Conservation (phyloP, 2,113 vertebrate species). For the Colinus virginianus region DNA sequence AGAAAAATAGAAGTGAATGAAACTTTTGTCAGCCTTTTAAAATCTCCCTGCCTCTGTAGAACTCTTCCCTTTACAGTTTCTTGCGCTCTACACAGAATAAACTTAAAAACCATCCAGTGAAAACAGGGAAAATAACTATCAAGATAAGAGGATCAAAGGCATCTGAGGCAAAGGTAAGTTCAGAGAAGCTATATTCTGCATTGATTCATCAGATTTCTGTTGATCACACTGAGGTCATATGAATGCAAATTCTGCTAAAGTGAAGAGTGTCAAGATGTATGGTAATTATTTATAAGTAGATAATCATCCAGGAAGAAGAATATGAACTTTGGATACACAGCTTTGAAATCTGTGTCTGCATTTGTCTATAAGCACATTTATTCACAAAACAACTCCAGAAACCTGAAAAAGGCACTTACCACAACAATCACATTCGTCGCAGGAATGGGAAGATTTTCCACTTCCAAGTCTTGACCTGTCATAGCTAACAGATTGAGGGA, state of each 20-base stretch:
- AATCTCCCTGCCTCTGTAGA: neutral
- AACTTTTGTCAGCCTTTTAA: neutral
- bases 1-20: neutral
- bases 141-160: neutral
- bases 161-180: neutral
- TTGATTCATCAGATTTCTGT: neutral
- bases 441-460: conserved; percentile 83
- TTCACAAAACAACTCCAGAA: neutral
- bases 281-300: neutral
- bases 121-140: neutral
- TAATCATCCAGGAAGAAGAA: neutral
- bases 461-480: conserved; percentile 78
- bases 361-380: neutral
- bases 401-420: conserved; percentile 74
- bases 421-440: conserved; percentile 79
- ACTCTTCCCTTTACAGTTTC: neutral
- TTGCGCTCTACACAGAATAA: neutral
- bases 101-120: neutral
- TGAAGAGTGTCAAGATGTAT: neutral
- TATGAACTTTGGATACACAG: neutral
- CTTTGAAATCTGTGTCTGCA: neutral
- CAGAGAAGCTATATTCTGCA: neutral
- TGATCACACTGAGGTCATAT: neutral
- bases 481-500: conserved; percentile 79
- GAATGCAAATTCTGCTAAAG: neutral